phyloP scores from a whole-genome alignment of 2,113 vertebrate species.

The Acrocephalus kingi region DNA sequence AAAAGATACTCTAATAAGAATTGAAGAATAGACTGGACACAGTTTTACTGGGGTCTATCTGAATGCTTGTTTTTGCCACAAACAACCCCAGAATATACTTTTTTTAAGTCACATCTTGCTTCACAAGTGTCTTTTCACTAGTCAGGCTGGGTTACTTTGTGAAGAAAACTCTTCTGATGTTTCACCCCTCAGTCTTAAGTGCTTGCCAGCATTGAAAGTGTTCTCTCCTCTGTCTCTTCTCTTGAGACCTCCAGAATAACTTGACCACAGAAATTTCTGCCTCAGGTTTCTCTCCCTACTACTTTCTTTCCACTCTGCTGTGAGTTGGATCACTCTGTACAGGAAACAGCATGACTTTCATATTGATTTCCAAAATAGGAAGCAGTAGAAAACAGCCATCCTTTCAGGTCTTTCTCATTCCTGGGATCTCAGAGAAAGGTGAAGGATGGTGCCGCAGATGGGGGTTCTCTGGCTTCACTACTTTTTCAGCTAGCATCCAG shows the following conservation, averaged over 20 bases:
- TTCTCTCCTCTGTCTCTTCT: not conserved
- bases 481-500: not conserved
- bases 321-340: not conserved
- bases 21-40: not conserved
- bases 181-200: not conserved
- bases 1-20: not conserved
- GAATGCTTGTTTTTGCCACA: not conserved
- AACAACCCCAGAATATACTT: accelerated
- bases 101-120: not conserved
- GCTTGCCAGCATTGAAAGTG: not conserved
- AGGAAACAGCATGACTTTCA: not conserved
- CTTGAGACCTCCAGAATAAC: not conserved
- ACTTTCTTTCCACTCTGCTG: not conserved
- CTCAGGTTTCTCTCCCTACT: not conserved
- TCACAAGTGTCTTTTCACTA: not conserved
- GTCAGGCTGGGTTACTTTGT: not conserved
- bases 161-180: not conserved
- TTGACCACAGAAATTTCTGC: not conserved
- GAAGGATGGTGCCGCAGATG: not conserved
- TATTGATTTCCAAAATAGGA: not conserved
- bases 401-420: not conserved
- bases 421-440: not conserved
- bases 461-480: not conserved
- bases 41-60: not conserved
- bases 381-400: not conserved